These are phyloP conservation scores for Rhizomys pruinosus DNA, from an alignment of 2,113 vertebrate species.

Conservation along the genomic window DNA sequence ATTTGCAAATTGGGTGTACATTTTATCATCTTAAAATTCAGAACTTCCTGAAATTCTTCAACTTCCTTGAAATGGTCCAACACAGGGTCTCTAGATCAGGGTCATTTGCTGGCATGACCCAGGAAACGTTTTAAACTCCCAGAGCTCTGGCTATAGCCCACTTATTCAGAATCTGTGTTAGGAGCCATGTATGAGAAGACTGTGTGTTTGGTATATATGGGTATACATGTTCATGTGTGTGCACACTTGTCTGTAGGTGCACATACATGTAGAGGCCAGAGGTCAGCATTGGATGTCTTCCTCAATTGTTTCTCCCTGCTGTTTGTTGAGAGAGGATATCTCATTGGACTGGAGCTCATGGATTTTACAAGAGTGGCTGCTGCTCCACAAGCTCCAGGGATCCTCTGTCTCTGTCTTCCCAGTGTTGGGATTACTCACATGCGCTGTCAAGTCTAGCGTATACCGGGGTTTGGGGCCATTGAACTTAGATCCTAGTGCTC, in stretches of 20 bases:
- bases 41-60: not conserved
- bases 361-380: not conserved
- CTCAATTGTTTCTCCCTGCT: not conserved
- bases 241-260: not conserved
- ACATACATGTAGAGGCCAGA: no score
- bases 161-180: not conserved
- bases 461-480: not conserved
- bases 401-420: not conserved
- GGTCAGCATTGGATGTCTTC: not conserved
- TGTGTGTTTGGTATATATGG: not conserved
- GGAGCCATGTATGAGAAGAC: not conserved
- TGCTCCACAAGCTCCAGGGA: not conserved
- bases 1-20: not conserved
- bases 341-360: not conserved
- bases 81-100: not conserved
- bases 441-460: not conserved
- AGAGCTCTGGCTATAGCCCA: not conserved
- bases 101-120: not conserved
- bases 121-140: not conserved
- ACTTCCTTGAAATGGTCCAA: not conserved
- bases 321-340: not conserved
- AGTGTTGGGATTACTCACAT: not conserved
- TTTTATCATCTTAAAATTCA: conserved; percentile 36
- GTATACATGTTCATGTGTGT: not conserved
- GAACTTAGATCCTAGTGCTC: not conserved